Evolutionary conservation across 2,113 vertebrate species (phyloP).

Genomic region (Rynchops niger): DNA sequence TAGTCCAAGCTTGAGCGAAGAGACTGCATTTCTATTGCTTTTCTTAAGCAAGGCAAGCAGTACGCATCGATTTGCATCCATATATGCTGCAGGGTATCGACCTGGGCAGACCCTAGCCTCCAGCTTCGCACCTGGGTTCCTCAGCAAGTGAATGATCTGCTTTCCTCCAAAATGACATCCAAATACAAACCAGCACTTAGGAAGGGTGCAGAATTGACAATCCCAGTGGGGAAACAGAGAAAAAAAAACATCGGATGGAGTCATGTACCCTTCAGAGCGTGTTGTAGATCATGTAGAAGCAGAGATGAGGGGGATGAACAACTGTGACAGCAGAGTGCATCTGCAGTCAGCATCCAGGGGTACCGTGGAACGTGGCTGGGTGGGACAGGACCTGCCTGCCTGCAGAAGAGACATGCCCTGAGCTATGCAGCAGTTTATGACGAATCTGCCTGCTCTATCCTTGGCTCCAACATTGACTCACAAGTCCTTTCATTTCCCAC

Average conservation of each 20-base stretch:
- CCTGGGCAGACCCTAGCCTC: neutral
- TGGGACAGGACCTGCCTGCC: neutral
- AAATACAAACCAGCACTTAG: neutral
- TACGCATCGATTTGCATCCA: neutral
- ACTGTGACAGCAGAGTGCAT: neutral
- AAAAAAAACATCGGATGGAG: neutral
- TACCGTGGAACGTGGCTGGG: too few species aligned
- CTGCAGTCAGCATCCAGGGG: neutral
- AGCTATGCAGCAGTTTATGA: neutral
- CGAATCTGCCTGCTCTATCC: neutral
- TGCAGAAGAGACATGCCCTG: neutral
- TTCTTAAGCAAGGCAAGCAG: neutral
- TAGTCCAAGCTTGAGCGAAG: neutral
- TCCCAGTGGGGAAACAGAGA: neutral
- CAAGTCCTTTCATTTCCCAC: neutral
- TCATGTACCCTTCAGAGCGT: neutral
- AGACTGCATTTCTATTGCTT: neutral
- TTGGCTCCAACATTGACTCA: neutral
- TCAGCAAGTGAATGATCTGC: neutral
- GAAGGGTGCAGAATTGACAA: neutral
- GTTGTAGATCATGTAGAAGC: rapidly evolving
- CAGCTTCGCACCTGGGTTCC: neutral
- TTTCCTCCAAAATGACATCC: neutral
- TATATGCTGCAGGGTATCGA: neutral
- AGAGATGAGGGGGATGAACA: neutral